phyloP scores from a whole-genome alignment of 2,797 vertebrate genomes.

The Helostoma temminkii region DNA sequence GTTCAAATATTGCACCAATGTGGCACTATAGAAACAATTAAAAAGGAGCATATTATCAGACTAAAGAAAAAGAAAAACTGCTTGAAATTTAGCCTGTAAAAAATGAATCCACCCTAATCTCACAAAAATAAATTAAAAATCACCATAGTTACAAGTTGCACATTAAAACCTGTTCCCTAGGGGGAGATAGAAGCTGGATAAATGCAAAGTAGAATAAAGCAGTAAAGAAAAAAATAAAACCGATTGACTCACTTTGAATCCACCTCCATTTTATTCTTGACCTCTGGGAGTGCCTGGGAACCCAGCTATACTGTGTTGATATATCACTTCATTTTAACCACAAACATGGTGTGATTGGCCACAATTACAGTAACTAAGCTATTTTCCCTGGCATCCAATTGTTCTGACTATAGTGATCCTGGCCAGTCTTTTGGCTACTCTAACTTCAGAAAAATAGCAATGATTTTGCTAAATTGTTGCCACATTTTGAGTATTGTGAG shows the following conservation, averaged over 20 bases:
- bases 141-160: neutral
- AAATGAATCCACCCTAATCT: neutral
- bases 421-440: neutral
- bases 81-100: neutral
- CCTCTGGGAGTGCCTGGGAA: neutral
- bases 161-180: neutral
- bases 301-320: neutral
- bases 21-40: neutral
- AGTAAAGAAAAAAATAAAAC: neutral
- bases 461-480: constrained; percentile 15
- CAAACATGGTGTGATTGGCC: constrained; percentile 8
- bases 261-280: neutral
- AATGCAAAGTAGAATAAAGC: neutral
- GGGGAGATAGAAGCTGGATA: neutral
- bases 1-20: neutral
- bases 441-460: neutral
- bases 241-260: neutral
- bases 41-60: neutral
- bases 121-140: neutral
- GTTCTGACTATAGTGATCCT: constrained; percentile 2
- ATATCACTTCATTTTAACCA: neutral
- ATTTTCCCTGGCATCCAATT: neutral
- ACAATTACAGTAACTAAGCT: constrained; percentile 3
- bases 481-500: constrained; percentile 17
- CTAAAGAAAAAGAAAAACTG: neutral